Evolutionary conservation across 2,888 invertebrate genomes (phyloP), one percentile per base, ranked within the genome.

Genomic region (Epistrophella euchroma): DNA sequence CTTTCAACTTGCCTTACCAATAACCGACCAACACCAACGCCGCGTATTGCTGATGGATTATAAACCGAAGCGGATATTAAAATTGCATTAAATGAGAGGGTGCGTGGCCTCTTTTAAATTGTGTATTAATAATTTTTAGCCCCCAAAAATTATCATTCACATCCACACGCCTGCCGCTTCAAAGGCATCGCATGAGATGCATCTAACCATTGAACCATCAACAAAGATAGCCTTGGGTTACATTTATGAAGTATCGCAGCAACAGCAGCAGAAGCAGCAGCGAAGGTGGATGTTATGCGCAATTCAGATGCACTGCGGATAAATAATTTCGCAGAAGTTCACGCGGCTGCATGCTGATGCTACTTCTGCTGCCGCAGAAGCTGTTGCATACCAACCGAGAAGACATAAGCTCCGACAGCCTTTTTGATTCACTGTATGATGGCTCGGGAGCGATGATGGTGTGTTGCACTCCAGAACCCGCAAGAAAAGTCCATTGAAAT

Each of bases 251-350:
- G 40, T n/a, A n/a, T n/a, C n/a, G n/a, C 60, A 37, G 2, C 62
- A 40, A 25, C 40, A 37, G 15, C 15, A 40, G 15, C 13, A 28
- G n/a, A 2, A 37, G 13, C 40, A 37, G 11, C 11, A 45, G 32
- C 47, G 85, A 60, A 60, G 84, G 78, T 62, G 68, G 78, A 78
- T 60, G 50, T 50, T 86, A 28, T 82, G 86, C 86, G 86, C 86
- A 86, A 86, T 86, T 86, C 86, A 82, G 86, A 86, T 86, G 86
- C 86, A 86, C 78, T 86, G 86, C 86, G 71, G 86, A 86, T 86
- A 86, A 86, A 86, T 78, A 86, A 86, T 86, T 86, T 86, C 82
- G 86, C 86, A 86, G 77, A 81, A 86, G 74, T 82, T 82, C 52
- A n/a, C 77, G 78, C 86, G 82, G 74, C 86, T 82, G 82, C 82